These are phyloP conservation scores for Xyrauchen texanus DNA, from an alignment of 2,113 vertebrate species.

Conservation along the genomic window DNA sequence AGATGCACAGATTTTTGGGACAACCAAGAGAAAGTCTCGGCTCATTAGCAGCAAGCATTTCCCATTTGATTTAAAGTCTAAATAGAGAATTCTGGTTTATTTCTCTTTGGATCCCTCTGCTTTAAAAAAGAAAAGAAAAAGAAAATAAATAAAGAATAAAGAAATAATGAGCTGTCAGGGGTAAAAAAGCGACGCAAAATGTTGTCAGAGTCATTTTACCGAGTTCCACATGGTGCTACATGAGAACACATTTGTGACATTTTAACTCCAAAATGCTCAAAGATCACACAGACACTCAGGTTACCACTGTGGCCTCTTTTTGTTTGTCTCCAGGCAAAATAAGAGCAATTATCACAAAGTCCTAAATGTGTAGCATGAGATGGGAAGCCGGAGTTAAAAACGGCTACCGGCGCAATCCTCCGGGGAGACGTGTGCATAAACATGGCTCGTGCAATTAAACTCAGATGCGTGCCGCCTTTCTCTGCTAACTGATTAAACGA, in stretches of 20 bases:
- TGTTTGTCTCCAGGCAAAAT: conserved; percentile 57
- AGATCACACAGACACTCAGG: conserved; percentile 57
- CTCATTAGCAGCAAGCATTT: conserved; percentile 16
- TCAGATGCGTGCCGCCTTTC: conserved; percentile 73
- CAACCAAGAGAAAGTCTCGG: neutral
- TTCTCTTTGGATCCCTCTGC: conserved; percentile 29
- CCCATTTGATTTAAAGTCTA: conserved; percentile 19
- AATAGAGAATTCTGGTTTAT: conserved; percentile 15
- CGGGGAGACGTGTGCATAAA: conserved; percentile 60
- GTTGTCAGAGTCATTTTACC: conserved; percentile 27
- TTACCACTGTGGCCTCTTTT: conserved; percentile 56
- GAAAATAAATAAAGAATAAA: neutral
- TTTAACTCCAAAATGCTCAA: conserved; percentile 55
- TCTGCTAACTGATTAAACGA: conserved; percentile 81
- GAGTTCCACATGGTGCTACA: conserved; percentile 44
- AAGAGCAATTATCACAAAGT: conserved; percentile 50
- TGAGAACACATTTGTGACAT: conserved; percentile 46
- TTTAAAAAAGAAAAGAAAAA: conserved; percentile 1
- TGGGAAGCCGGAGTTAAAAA: conserved; percentile 64
- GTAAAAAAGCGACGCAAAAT: conserved; percentile 1
- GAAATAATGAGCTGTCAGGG: conserved; percentile 17
- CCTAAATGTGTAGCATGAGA: conserved; percentile 61
- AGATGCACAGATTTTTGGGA: conserved; percentile 5
- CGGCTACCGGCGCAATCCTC: conserved; percentile 64
- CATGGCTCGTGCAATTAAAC: conserved; percentile 73